Percentiles rank a stretch among this genome's conserved stretches.
phyloP scores from a whole-genome alignment of 2,888 invertebrate genomes.

The Cremastinae sp. region DNA sequence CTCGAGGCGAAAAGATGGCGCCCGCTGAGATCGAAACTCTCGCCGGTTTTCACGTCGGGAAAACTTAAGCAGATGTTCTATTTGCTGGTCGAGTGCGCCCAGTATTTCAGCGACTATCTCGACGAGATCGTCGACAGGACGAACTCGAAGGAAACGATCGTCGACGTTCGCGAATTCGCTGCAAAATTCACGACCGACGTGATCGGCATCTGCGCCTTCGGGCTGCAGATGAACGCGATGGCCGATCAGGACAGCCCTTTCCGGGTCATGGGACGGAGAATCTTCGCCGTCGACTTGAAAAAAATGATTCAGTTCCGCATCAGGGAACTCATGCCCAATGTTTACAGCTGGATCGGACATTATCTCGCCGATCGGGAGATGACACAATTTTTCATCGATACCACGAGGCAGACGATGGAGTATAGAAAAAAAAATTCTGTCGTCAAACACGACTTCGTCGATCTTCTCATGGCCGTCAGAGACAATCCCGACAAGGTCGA shows the following conservation, averaged over 20 bases:
- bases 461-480: slow-evolving; percentile 77
- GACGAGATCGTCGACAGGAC: slow-evolving; percentile 1
- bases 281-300: slow-evolving; percentile 67
- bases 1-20: slow-evolving; percentile 80
- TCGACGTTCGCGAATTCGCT: slow-evolving; percentile 74
- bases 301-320: slow-evolving; percentile 36
- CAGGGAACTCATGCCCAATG: slow-evolving; percentile 54
- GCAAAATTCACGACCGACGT: slow-evolving; percentile 80
- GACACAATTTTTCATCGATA: slow-evolving; percentile 72
- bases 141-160: not conserved
- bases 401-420: slow-evolving; percentile 74
- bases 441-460: slow-evolving; percentile 80
- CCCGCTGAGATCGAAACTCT: slow-evolving; percentile 78
- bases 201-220: slow-evolving; percentile 80
- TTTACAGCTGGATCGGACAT: slow-evolving; percentile 65
- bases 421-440: slow-evolving; percentile 77
- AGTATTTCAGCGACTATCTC: slow-evolving; percentile 66
- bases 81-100: slow-evolving; percentile 77
- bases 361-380: slow-evolving; percentile 65
- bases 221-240: slow-evolving; percentile 79
- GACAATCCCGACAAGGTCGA: slow-evolving; percentile 65
- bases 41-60: slow-evolving; percentile 81
- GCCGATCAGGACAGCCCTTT: slow-evolving; percentile 76
- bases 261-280: slow-evolving; percentile 73
- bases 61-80: slow-evolving; percentile 81